Evolutionary conservation across 2,113 vertebrate genomes (phyloP).

Genomic region (Osmerus mordax): DNA sequence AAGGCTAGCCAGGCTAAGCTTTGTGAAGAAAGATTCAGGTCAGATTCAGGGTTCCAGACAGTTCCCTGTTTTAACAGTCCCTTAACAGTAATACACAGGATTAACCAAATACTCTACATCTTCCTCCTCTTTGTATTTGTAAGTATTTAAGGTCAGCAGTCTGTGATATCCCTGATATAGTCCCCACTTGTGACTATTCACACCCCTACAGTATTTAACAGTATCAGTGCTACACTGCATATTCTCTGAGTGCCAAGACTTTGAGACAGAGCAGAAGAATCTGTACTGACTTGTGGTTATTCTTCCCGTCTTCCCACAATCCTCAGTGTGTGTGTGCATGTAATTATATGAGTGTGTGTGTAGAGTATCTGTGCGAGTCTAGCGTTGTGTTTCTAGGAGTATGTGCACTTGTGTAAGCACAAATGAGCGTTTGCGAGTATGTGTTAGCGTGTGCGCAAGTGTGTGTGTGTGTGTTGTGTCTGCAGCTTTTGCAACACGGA

Average conservation of each 20-base stretch:
- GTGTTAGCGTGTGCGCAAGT: neutral
- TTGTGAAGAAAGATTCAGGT: too few species aligned
- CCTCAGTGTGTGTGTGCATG: neutral
- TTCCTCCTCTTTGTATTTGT: too few species aligned
- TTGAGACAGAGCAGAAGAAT: constrained; percentile 34
- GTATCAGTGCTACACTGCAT: constrained; percentile 17
- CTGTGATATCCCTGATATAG: too few species aligned
- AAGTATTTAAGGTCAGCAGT: too few species aligned
- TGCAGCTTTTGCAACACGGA: constrained; percentile 33
- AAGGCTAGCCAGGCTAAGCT: too few species aligned
- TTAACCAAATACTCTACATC: too few species aligned
- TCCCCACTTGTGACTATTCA: too few species aligned
- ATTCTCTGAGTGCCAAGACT: constrained; percentile 28
- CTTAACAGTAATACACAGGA: constrained; percentile 19
- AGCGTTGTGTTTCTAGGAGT: constrained; percentile 18
- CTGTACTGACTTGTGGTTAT: constrained; percentile 1
- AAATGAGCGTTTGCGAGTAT: neutral
- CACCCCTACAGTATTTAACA: too few species aligned
- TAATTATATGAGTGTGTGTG: neutral
- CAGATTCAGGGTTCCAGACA: too few species aligned
- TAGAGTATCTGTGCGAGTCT: neutral
- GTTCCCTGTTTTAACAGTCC: constrained; percentile 1
- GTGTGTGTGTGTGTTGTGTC: constrained; percentile 41
- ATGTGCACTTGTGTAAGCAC: neutral
- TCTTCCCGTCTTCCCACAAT: neutral